Base-by-base conservation (phyloP, 2,888 invertebrate species). In the Cryptocephalus primarius region DNA sequence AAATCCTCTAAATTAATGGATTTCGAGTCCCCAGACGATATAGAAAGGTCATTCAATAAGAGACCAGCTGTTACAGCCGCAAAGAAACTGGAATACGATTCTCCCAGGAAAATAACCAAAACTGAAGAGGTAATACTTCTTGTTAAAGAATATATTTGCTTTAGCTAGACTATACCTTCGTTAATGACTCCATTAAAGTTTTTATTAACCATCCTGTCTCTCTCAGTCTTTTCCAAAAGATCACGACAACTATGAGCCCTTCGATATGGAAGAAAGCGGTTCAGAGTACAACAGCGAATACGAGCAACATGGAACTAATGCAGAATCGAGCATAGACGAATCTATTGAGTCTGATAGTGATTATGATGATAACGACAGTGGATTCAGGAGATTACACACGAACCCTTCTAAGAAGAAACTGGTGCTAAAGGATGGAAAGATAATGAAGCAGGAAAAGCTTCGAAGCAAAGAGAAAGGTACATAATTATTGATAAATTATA, bases 1-100 rank as follows among this genome's bases (percentile, higher is more conserved):
- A 95, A 94, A 70, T 94, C 93, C 12, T 92, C 93, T 0, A 93
- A 95, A 67, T 74, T 96, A 39, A 82, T 90, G 71, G 95, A 93
- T 68, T 95, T 93, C 72, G 89, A 90, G 66, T 89, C 89, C 0
- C 86, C 88, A 0, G 94, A 93, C 65, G 92, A 90, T 62, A 80
- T 87, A 43, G 88, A 85, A 54, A 75, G 78, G 22, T 75, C 76
- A 47, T 79, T 74, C 55, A 74, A 72, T 51, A 70, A 73, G 38
- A 70, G 57, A 69, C 58, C 74, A 31, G 48, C 50, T 8, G 38
- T 47, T 9, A 40, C 51, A 8, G 38, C 48, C 9, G 40, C 48
- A 1, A 61, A 55, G 48, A 61, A 60, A 52, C 10, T 52, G 2
- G 64, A 65, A 42, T 49, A 36, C 36, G 36, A 39, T 22, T 48